phyloP scores from a whole-genome alignment of 2,888 invertebrate species.

The Allacma fusca region DNA sequence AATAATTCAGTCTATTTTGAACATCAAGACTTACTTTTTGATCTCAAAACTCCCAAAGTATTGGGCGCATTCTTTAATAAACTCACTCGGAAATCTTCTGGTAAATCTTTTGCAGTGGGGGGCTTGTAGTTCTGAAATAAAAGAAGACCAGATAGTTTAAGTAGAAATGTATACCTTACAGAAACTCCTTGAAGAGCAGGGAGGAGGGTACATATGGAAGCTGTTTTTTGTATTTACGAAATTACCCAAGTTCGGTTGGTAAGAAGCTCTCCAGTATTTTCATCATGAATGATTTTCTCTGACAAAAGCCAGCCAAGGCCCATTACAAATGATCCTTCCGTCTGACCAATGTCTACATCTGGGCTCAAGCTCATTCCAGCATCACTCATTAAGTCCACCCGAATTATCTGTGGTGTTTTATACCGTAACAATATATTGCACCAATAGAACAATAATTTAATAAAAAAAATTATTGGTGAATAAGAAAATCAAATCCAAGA shows the following conservation, averaged over 20 bases:
- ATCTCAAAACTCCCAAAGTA: slow-evolving; percentile 73
- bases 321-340: slow-evolving; percentile 66
- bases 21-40: slow-evolving; percentile 71
- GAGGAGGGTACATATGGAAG: no score
- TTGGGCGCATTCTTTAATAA: slow-evolving; percentile 74
- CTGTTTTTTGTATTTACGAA: no score
- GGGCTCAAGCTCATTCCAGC: slow-evolving; percentile 62
- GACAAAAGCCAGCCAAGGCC: slow-evolving; percentile 64
- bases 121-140: slow-evolving; percentile 60
- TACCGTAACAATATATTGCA: no score
- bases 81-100: slow-evolving; percentile 66
- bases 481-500: no score
- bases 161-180: no score
- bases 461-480: neutral
- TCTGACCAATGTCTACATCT: slow-evolving; percentile 65
- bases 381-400: slow-evolving; percentile 59
- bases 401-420: slow-evolving; percentile 57
- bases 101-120: slow-evolving; percentile 58
- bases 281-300: slow-evolving; percentile 64
- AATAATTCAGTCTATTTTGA: neutral
- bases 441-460: no score
- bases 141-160: no score
- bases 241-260: slow-evolving; percentile 64
- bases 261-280: slow-evolving; percentile 63
- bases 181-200: no score